phyloP scores from a whole-genome alignment of 2,113 vertebrate genomes.

The Cariama cristata region DNA sequence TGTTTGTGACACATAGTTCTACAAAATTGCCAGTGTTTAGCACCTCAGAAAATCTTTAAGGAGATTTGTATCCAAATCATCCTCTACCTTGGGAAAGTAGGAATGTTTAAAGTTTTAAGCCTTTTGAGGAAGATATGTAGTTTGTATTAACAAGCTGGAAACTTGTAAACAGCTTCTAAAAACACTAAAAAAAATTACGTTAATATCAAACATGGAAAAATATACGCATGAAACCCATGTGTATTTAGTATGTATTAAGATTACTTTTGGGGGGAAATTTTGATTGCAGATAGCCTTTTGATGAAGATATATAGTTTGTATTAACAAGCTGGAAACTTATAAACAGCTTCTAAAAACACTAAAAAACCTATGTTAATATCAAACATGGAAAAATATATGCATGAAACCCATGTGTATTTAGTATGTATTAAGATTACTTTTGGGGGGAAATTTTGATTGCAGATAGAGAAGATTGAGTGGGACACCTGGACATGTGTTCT shows the following conservation, averaged over 20 bases:
- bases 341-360: no score
- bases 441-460: neutral
- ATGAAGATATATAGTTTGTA: no score
- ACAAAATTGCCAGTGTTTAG: neutral
- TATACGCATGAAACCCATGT: rapidly evolving
- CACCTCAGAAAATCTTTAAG: neutral
- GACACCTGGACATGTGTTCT: constrained; percentile 93
- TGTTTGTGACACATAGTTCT: neutral
- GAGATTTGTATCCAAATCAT: neutral
- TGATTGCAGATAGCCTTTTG: constrained; percentile 85
- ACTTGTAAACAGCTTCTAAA: neutral
- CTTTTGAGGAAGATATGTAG: neutral
- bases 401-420: neutral
- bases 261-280: neutral
- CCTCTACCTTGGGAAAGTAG: neutral
- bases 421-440: neutral
- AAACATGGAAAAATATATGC: rapidly evolving
- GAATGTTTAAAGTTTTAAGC: neutral
- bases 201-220: neutral
- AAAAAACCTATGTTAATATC: neutral
- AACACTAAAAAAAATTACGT: neutral
- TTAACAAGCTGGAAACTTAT: no score
- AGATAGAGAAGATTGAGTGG: constrained; percentile 97
- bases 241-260: neutral
- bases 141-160: neutral